Percentiles rank a stretch among this genome's conserved stretches.
Evolutionary conservation across 2,113 vertebrate genomes (phyloP).

Genomic region (Solenodon paradoxus): DNA sequence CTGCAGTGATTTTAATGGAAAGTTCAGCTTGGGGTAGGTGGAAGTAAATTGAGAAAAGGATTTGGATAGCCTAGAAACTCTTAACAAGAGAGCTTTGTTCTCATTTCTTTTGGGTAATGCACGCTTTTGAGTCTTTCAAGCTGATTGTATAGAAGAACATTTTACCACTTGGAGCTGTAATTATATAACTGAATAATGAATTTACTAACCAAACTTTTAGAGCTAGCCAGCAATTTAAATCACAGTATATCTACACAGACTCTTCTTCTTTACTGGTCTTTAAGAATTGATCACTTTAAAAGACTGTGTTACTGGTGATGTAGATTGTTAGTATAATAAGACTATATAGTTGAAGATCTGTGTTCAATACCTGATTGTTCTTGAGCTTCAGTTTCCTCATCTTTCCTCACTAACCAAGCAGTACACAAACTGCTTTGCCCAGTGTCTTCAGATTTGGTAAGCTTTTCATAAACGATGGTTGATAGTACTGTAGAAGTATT

Average conservation of each 20-base stretch:
- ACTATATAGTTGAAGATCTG: neutral
- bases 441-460: neutral
- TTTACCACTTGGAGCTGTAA: neutral
- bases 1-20: neutral
- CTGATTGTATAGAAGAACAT: neutral
- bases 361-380: neutral
- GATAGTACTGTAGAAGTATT: neutral
- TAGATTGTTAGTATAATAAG: neutral
- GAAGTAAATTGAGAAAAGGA: constrained; percentile 1
- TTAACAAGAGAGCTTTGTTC: neutral
- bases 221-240: neutral
- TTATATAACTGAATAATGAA: constrained; percentile 17
- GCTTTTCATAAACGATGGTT: neutral
- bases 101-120: constrained; percentile 17
- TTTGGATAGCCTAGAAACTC: constrained; percentile 2
- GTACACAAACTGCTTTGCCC: neutral
- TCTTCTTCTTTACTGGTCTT: neutral
- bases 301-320: neutral
- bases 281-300: neutral
- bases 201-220: neutral
- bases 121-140: neutral
- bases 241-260: neutral
- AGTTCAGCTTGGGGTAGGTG: neutral
- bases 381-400: neutral
- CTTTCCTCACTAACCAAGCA: too few species aligned